Evolutionary conservation across 2,797 vertebrate species (phyloP).

Genomic region (Pristis pectinata): DNA sequence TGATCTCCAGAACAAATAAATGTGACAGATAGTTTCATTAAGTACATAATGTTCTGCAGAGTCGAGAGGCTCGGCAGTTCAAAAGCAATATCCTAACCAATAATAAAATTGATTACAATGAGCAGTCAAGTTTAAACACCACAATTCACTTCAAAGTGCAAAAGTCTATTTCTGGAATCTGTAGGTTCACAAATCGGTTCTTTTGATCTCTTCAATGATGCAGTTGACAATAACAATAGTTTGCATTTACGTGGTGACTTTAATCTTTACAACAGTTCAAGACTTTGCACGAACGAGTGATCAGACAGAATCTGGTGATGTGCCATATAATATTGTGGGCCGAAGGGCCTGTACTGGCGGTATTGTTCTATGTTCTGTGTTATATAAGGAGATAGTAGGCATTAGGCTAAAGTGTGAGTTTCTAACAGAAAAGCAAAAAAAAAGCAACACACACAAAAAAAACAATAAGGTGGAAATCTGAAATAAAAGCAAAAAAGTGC

Average conservation of each 20-base stretch:
- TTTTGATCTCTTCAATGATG: not conserved
- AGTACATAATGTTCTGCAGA: not conserved
- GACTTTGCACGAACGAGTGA: not conserved
- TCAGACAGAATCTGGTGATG: not conserved
- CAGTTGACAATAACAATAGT: not conserved
- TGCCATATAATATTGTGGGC: too few species aligned
- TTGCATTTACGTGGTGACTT: not conserved
- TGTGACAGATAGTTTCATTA: not conserved
- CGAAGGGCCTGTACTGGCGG: too few species aligned
- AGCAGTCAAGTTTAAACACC: not conserved
- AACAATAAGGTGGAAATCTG: too few species aligned
- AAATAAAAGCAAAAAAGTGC: too few species aligned
- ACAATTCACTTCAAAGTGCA: not conserved
- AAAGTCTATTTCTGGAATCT: not conserved
- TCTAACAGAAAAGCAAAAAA: too few species aligned
- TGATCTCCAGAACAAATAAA: conserved; percentile 4
- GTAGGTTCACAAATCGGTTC: not conserved
- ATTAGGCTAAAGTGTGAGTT: too few species aligned
- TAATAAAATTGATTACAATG: conserved; percentile 16
- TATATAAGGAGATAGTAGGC: too few species aligned
- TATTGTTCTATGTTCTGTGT: too few species aligned
- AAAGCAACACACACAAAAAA: too few species aligned
- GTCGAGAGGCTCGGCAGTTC: not conserved
- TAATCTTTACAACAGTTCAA: too few species aligned
- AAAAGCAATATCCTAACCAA: not conserved